These are phyloP conservation scores for Thunnus maccoyii DNA, from an alignment of 2,113 vertebrate genomes.

Conservation along the genomic window DNA sequence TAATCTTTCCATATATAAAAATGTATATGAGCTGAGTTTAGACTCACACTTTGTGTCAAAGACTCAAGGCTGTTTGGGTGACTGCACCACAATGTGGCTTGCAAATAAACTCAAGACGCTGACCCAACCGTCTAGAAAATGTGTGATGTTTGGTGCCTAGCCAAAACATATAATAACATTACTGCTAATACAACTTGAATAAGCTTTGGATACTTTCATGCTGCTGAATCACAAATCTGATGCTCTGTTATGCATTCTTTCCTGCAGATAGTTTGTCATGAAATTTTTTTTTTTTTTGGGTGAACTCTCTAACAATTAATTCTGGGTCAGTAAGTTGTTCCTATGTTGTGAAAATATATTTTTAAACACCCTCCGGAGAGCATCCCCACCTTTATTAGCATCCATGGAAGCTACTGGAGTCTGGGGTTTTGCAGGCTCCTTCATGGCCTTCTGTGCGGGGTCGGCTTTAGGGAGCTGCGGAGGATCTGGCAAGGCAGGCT, in stretches of 20 bases:
- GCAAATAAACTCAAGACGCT: neutral
- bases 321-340: neutral
- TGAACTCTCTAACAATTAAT: neutral
- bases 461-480: slow-evolving; percentile 80
- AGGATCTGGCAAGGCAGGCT: slow-evolving; percentile 84
- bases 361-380: neutral
- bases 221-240: neutral
- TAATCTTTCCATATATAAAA: neutral
- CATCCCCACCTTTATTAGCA: slow-evolving; percentile 76
- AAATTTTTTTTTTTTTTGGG: neutral
- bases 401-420: slow-evolving; percentile 76
- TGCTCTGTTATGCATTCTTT: neutral
- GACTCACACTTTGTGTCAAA: neutral
- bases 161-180: neutral
- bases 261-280: neutral
- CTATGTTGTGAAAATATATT: neutral
- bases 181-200: neutral
- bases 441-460: slow-evolving; percentile 76
- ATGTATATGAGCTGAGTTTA: neutral
- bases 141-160: neutral
- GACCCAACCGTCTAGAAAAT: neutral
- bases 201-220: neutral
- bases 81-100: neutral
- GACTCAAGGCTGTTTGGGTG: neutral
- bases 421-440: slow-evolving; percentile 80